Evolutionary conservation across 2,113 vertebrate species (phyloP).

Genomic region (Pseudorasbora parva): DNA sequence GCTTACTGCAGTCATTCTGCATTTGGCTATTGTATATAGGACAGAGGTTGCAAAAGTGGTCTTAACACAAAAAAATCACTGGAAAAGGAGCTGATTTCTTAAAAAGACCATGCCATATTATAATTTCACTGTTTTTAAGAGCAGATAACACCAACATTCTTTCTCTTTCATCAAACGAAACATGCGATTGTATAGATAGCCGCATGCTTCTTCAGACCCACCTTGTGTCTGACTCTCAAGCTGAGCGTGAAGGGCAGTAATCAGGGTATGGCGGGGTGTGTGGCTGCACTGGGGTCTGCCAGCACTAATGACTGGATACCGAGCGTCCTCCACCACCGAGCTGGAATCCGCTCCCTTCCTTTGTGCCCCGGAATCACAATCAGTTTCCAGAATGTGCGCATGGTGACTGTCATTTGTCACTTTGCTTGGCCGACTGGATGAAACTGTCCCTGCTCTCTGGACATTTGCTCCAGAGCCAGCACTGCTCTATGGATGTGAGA

Average conservation of each 20-base stretch:
- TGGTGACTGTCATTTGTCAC: conserved; percentile 47
- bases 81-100: neutral
- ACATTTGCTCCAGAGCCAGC: conserved; percentile 29
- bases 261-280: conserved; percentile 22
- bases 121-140: neutral
- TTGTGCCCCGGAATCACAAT: conserved; percentile 34
- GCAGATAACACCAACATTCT: neutral
- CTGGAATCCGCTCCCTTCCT: conserved; percentile 28
- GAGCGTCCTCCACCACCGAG: conserved; percentile 6
- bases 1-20: conserved; percentile 21
- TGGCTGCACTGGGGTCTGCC: conserved; percentile 8
- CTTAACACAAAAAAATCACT: neutral
- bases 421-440: conserved; percentile 27
- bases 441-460: conserved; percentile 37
- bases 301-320: conserved; percentile 35
- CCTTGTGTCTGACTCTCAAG: neutral
- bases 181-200: neutral
- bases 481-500: conserved; percentile 36
- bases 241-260: conserved; percentile 35
- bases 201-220: neutral
- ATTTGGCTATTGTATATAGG: neutral
- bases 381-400: conserved; percentile 27
- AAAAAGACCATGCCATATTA: neutral
- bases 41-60: neutral
- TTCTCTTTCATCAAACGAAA: neutral